Conservation (phyloP, 2,113 vertebrate species). For the Takifugu flavidus region DNA sequence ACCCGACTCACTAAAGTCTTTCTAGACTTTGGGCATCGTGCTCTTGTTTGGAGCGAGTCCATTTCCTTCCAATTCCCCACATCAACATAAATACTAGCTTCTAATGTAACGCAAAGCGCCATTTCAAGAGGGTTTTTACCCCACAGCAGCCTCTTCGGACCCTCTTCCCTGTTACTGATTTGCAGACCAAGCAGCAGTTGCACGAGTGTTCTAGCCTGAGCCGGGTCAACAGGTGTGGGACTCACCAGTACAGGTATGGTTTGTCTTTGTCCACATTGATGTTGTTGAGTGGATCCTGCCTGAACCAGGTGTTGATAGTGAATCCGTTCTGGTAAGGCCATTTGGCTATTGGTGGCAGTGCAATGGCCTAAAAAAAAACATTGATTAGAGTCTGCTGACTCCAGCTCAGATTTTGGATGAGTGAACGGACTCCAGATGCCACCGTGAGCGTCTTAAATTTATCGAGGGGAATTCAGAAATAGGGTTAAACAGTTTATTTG, state of each 20-base stretch:
- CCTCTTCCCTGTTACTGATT: no score
- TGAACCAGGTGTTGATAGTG: slow-evolving; percentile 99
- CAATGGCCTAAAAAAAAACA: slow-evolving; percentile 83
- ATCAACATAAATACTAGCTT: no score
- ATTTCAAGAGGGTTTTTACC: no score
- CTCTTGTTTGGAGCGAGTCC: no score
- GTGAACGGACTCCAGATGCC: no score
- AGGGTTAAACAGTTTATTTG: background rate
- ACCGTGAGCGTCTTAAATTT: no score
- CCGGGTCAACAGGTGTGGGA: slow-evolving; percentile 14
- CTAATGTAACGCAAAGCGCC: no score
- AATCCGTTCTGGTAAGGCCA: slow-evolving; percentile 99
- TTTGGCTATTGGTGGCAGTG: slow-evolving; percentile 98
- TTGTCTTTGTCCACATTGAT: slow-evolving; percentile 99
- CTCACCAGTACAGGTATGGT: slow-evolving; percentile 98
- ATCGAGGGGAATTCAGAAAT: no score
- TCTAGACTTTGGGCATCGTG: slow-evolving; percentile 23
- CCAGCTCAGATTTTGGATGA: background rate
- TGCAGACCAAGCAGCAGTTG: no score
- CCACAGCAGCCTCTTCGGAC: no score
- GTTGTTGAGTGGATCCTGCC: slow-evolving; percentile 98
- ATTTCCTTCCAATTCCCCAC: no score
- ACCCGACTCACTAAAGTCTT: slow-evolving; percentile 17
- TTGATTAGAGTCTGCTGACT: background rate
- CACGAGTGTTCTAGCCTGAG: no score